phyloP scores from a whole-genome alignment of 2,113 vertebrate species.

The Paramisgurnus dabryanus region DNA sequence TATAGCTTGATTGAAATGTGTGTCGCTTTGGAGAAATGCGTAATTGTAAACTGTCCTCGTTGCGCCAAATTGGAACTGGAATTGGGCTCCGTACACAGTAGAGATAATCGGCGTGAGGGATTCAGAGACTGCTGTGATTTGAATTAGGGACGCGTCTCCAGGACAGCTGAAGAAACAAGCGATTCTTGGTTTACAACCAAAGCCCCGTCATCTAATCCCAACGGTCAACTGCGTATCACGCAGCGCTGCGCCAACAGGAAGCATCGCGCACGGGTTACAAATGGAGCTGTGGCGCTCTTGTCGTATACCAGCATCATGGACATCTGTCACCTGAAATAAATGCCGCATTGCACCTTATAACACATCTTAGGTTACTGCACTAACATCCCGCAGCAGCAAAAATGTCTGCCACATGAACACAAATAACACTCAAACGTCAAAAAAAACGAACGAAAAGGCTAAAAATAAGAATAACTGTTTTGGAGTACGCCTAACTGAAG shows the following conservation, averaged over 20 bases:
- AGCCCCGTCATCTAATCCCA: constrained; percentile 31
- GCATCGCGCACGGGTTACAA: background rate
- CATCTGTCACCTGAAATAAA: constrained; percentile 39
- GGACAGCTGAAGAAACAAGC: constrained; percentile 42
- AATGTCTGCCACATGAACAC: background rate
- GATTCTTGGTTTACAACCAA: constrained; percentile 29
- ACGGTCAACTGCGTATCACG: constrained; percentile 34
- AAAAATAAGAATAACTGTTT: background rate
- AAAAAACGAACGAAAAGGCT: background rate
- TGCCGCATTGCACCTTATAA: constrained; percentile 29
- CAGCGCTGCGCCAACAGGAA: constrained; percentile 37
- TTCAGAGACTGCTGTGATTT: constrained; percentile 37
- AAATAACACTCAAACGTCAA: background rate
- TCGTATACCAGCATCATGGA: constrained; percentile 1
- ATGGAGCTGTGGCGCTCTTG: background rate
- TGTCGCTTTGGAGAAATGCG: too few relatives aligned
- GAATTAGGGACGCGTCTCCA: constrained; percentile 26
- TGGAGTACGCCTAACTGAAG: background rate
- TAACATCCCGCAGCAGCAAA: background rate
- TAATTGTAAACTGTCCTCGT: too few relatives aligned
- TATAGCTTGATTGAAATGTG: too few relatives aligned
- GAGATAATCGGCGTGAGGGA: constrained; percentile 27
- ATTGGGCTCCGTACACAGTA: background rate
- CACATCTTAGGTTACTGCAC: constrained; percentile 4
- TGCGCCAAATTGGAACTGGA: background rate